Base-by-base conservation (phyloP, 2,888 invertebrate genomes). In the Drosophila fungiperda region DNA sequence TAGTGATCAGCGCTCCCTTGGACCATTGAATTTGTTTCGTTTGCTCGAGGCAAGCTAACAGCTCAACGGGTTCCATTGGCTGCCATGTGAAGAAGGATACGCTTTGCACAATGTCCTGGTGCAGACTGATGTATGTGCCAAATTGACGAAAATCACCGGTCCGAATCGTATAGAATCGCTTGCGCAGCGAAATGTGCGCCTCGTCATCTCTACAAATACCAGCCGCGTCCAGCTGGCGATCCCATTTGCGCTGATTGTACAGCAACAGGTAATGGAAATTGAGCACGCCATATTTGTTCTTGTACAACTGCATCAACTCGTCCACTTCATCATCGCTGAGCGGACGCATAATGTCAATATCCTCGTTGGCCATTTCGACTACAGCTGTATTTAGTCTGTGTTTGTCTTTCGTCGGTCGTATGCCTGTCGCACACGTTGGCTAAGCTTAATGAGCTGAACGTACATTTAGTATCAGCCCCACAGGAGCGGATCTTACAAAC, bases 211-310 rank as follows among this genome's bases (percentile, higher is more conserved):
- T 23, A 0, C 45, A 20, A 3, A 75, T 67, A 12, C 78, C 68
- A 1, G 66, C 75, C 12, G 50, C 70, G 1, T 58, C 68, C 32
- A 92, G 60, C 66, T 92, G 79, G 7, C 63, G 70, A 68, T 89
- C 88, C 92, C 92, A 92, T 60, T 91, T 91, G 4, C 80, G 76
- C 60, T 92, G 92, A 59, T 91, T 92, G 65, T 90, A 90, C 12
- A 92, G 72, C 5, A 91, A 63, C 20, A 92, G 70, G 60, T 90
- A 92, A 54, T 92, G 92, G 48, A 91, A 91, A 42, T 84, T 88
- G 5, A 68, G 67, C 6, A 59, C 54, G 2, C 90, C 84, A 23
- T 80, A 91, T 63, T 87, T 91, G 1, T 61, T 36, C 35, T 38
- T 61, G 59, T 92, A 92, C 15, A 92, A 57, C 26, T 79, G 50